These are phyloP conservation scores for Prinia subflava DNA, from an alignment of 2,113 vertebrate genomes.

Conservation along the genomic window DNA sequence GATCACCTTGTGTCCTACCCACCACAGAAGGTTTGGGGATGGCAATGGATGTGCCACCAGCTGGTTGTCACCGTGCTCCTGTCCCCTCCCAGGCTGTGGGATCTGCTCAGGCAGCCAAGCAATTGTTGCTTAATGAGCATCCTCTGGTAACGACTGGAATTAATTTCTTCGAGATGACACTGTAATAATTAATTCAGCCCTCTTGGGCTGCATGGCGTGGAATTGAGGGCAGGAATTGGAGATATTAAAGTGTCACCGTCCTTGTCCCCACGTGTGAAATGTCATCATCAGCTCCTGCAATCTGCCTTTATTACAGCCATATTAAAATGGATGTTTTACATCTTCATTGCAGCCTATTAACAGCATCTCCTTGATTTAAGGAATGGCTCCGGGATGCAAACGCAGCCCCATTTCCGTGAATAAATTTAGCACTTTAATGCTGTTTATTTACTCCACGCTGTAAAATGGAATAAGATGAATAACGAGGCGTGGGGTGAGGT, in stretches of 20 bases:
- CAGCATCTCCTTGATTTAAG: conserved; percentile 49
- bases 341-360: conserved; percentile 60
- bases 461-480: conserved; percentile 72
- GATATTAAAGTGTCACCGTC: not conserved
- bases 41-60: not conserved
- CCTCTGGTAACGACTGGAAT: not conserved
- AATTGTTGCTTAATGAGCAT: not conserved
- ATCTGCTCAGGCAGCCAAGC: not conserved
- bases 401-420: conserved; percentile 38
- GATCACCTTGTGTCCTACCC: not conserved
- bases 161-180: not conserved
- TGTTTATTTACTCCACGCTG: conserved; percentile 72
- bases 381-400: conserved; percentile 17
- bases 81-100: not conserved
- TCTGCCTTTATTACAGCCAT: conserved; percentile 47
- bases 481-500: conserved; percentile 43
- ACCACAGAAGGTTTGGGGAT: not conserved
- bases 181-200: not conserved
- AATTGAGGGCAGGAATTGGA: not conserved
- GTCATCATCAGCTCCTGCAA: conserved; percentile 1
- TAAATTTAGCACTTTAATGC: conserved; percentile 69
- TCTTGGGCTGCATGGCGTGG: not conserved
- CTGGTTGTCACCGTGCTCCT: not conserved
- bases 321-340: conserved; percentile 54
- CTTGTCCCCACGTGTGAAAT: not conserved